Evolutionary conservation across 2,888 invertebrate species (phyloP).

Genomic region (Hofmannophila pseudospretella): DNA sequence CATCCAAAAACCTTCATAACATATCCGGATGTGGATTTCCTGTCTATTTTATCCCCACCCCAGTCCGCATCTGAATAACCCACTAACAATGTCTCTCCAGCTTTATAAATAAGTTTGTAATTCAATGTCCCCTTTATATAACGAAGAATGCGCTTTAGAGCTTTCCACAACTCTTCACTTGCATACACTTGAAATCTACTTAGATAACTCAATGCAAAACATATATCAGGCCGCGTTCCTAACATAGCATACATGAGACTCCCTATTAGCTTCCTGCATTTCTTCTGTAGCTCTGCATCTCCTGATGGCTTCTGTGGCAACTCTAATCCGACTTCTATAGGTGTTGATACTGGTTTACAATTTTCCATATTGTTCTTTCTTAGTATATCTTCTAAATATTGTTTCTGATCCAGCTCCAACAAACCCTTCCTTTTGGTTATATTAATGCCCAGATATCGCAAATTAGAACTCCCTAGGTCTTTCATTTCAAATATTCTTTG

Average conservation of each 20-base stretch:
- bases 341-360: conserved; percentile 8
- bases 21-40: conserved; percentile 16
- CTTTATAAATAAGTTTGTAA: conserved; percentile 3
- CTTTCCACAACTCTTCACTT: conserved; percentile 6
- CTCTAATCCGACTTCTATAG: conserved; percentile 2
- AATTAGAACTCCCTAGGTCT: neutral
- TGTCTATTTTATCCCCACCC: conserved; percentile 10
- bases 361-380: conserved; percentile 7
- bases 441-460: conserved; percentile 7
- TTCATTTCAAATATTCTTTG: conserved; percentile 6
- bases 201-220: conserved; percentile 5
- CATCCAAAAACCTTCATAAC: conserved; percentile 12
- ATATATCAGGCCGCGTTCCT: conserved; percentile 10
- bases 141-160: conserved; percentile 4
- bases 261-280: conserved; percentile 7
- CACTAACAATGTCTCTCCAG: conserved; percentile 1
- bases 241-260: conserved; percentile 10
- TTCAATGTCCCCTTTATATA: conserved; percentile 10
- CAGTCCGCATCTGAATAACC: conserved; percentile 16
- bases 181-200: conserved; percentile 7
- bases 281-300: conserved; percentile 1
- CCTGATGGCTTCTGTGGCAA: neutral
- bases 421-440: neutral
- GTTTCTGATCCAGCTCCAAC: conserved; percentile 4
- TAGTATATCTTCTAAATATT: conserved; percentile 8